Conservation (phyloP, 2,113 vertebrate genomes). For the Scytalopus superciliaris region DNA sequence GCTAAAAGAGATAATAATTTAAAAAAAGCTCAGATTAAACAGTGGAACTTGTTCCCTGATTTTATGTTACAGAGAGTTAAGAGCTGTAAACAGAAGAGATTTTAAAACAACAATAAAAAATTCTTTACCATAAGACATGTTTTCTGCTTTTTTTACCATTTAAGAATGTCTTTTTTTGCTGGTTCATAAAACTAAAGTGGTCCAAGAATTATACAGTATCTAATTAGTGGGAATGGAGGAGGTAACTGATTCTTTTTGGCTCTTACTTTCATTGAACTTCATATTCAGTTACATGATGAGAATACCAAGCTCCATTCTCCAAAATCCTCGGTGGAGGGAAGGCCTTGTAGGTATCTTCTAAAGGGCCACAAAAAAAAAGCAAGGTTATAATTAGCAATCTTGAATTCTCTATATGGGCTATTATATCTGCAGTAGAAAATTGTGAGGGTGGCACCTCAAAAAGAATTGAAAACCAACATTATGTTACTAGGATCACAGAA, state of each 20-base stretch:
- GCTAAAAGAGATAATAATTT: neutral
- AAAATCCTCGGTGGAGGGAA: neutral
- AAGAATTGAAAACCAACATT: neutral
- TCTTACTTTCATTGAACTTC: neutral
- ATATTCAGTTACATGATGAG: neutral
- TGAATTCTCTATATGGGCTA: neutral
- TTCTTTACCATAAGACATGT: neutral
- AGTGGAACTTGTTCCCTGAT: neutral
- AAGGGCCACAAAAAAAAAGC: neutral
- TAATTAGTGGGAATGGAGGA: neutral
- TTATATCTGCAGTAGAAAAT: neutral
- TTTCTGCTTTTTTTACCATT: neutral
- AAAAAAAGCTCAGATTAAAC: neutral
- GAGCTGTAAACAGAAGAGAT: neutral
- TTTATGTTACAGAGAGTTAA: slow-evolving; percentile 14
- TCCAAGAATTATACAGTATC: neutral
- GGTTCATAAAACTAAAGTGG: neutral
- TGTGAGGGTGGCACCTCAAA: neutral
- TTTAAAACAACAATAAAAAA: neutral
- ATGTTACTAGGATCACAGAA: neutral
- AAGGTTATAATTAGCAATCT: neutral
- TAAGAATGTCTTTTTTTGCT: neutral
- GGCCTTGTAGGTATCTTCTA: neutral
- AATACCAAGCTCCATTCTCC: neutral
- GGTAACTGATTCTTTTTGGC: neutral